These are phyloP conservation scores for Terebella lapidaria DNA, from an alignment of 2,888 invertebrate species.

Conservation along the genomic window DNA sequence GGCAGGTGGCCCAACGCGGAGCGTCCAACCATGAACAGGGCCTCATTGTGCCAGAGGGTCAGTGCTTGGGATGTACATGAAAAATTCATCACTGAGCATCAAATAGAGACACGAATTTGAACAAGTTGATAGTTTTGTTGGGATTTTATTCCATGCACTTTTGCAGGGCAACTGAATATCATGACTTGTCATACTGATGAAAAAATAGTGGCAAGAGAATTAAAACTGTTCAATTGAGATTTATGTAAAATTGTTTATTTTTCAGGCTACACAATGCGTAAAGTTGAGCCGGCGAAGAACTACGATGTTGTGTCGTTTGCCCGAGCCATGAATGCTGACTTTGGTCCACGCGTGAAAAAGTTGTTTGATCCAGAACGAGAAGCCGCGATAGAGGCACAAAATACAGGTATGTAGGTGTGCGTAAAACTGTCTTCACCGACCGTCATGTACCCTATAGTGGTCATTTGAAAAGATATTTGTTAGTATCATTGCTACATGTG, in stretches of 20 bases:
- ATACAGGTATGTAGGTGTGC: conserved; percentile 36
- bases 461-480: not conserved
- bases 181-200: too few relatives aligned
- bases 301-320: conserved; percentile 53
- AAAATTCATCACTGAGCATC: too few relatives aligned
- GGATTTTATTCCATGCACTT: too few relatives aligned
- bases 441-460: not conserved
- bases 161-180: too few relatives aligned
- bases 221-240: too few relatives aligned
- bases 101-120: too few relatives aligned
- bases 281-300: conserved; percentile 49
- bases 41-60: not conserved
- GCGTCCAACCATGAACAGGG: not conserved
- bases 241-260: too few relatives aligned
- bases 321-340: conserved; percentile 53
- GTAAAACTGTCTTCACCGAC: too few relatives aligned
- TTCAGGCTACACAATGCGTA: conserved; percentile 45
- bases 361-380: conserved; percentile 51
- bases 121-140: too few relatives aligned
- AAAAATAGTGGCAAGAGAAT: too few relatives aligned
- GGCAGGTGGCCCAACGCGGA: not conserved
- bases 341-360: conserved; percentile 48
- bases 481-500: not conserved
- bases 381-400: conserved; percentile 47
- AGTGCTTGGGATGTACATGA: too few relatives aligned